Base-by-base conservation (phyloP, 2,113 vertebrate genomes). In the Malurus cyaneus region DNA sequence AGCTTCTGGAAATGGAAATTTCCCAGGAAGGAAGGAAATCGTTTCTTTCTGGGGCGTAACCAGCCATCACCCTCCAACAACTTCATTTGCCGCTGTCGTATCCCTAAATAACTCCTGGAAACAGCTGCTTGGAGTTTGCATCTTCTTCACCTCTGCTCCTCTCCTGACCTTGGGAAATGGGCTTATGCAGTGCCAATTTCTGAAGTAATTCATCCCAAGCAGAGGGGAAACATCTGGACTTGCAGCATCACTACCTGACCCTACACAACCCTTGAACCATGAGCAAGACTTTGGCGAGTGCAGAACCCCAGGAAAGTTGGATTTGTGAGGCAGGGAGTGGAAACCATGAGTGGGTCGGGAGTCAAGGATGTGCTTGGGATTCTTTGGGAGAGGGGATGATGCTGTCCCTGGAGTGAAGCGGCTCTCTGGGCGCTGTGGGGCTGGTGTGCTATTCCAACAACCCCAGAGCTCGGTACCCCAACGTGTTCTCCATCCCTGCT, bases 1-100 rank as follows among this genome's bases (percentile, higher is more conserved):
- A 91, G 62, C 52, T 44, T 67, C 20, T 92, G 65, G 66, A 78
- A 85, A 84, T 73, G 79, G 91, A 93, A 95, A 86, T 92, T 94
- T 84, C 80, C 88, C 85, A 82, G 56, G 78, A 80, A 88, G 42
- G 60, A 50, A 90, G 70, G 80, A 92, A 86, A 84, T 60, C 2
- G 2, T 44, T 90, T 77, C 46, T 59, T 84, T 57, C 71, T 83
- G 81, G 67, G 86, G 53, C 7, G 6, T 84, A 83, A 92, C 24
- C 74, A 89, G 64, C 47, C 74, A 60, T 80, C 9, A 1, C 32
- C 76, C 29, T 17, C 85, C 72, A 57, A 88, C 36, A 90, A 62
- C 87, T 89, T 59, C 6, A 59, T 74, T 65, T 73, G 36, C 54
- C 0, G 6, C 80, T 81, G 49, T 20, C 0, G 0, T 31, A 31